Base-by-base conservation (phyloP, 2,797 vertebrate genomes). In the Aulostomus chinensis region DNA sequence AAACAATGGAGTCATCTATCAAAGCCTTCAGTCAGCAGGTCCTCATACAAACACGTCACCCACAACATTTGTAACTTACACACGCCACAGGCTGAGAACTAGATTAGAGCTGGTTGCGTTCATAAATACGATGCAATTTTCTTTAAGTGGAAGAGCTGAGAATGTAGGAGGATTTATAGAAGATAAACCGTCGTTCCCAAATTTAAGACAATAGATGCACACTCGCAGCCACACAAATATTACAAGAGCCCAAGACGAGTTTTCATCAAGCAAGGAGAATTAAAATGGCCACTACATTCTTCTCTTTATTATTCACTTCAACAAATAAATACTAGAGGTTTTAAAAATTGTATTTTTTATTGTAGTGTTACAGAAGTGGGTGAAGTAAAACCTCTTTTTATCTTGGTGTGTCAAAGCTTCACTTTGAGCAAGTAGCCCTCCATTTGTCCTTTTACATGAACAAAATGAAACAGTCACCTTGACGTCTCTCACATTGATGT, bases 401-500 rank as follows among this genome's bases (percentile, higher is more conserved):
- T n/a, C n/a, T n/a, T n/a, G n/a, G n/a, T n/a, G n/a, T n/a, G n/a
- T n/a, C n/a, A n/a, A n/a, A n/a, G n/a, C n/a, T n/a, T n/a, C n/a
- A n/a, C n/a, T n/a, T n/a, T n/a, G n/a, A n/a, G n/a, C n/a, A n/a
- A n/a, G n/a, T n/a, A n/a, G n/a, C n/a, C n/a, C n/a, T n/a, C n/a
- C n/a, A n/a, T n/a, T n/a, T n/a, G n/a, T 79, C 69, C 73, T 78
- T 83, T 76, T 47, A 46, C 50, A 42, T 25, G 68, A 69, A 54
- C 67, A 74, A 68, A 74, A 77, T 42, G 57, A 68, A 71, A 73
- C 73, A 55, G 63, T 77, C 78, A 67, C 68, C 62, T 68, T 71
- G 72, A 78, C 83, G 73, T 71, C 70, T 71, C 70, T 61, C 53
- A 57, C 62, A 65, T 63, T 59, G 53, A 75, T 80, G 76, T 68